phyloP scores from a whole-genome alignment of 1,140 invertebrate species.

The Psilanteris sp. region DNA sequence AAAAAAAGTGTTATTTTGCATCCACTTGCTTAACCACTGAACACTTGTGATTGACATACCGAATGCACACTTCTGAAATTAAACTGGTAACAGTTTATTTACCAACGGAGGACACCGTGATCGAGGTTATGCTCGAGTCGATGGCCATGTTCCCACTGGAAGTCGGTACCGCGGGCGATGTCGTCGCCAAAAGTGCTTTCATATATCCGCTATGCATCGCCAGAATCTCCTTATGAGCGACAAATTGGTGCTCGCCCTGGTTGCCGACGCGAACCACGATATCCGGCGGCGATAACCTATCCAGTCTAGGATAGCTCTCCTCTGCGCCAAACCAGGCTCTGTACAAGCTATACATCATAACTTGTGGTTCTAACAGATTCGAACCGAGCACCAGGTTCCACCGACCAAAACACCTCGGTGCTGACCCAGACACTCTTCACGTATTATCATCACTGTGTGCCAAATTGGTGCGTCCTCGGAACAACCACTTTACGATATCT shows the following conservation, averaged over 20 bases:
- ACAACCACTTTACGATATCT: no score
- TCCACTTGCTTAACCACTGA: no score
- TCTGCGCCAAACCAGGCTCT: conserved; percentile 83
- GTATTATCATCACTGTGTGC: no score
- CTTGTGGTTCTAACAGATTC: background rate
- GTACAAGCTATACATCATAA: conserved; percentile 81
- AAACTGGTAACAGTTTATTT: conserved; percentile 54
- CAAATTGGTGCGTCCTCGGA: no score
- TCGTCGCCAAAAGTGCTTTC: conserved; percentile 71
- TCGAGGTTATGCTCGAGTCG: conserved; percentile 68
- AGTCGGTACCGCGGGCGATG: conserved; percentile 70
- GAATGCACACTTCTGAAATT: no score
- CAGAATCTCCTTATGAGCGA: conserved; percentile 84
- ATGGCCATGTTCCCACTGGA: conserved; percentile 19
- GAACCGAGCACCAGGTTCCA: background rate
- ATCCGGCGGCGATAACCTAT: conserved; percentile 81
- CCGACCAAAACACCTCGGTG: background rate
- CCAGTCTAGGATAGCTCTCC: conserved; percentile 70
- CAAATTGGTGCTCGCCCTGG: conserved; percentile 83
- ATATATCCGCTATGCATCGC: conserved; percentile 86
- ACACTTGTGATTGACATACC: no score
- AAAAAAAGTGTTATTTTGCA: no score
- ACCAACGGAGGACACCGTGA: conserved; percentile 77
- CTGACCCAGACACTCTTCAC: no score
- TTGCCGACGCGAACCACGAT: conserved; percentile 84